Base-by-base conservation (phyloP, 2,888 invertebrate species). In the Clivina fossor region DNA sequence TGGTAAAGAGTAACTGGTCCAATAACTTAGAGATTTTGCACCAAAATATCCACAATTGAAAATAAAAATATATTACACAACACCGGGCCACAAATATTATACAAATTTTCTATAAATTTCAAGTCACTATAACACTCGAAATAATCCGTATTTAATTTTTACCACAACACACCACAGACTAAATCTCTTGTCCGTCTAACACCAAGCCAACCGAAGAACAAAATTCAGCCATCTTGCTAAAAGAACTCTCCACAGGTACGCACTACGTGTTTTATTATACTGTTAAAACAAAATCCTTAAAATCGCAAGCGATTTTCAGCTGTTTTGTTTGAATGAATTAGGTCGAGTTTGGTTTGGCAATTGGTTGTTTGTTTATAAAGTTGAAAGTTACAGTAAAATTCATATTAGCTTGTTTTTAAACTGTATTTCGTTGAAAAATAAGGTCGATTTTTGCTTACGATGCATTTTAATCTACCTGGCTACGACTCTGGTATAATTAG, bases 221-320 rank as follows among this genome's bases (percentile, higher is more conserved):
- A 38, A 18, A 11, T 11, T 19, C 40, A 19, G 40, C 40, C 40
- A 40, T 40, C 40, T 40, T 40, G 40, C 40, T 18, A 33, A 33
- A 33, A 16, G 16, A n/a, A n/a, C n/a, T n/a, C n/a, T n/a, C n/a
- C n/a, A 19, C 40, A 40, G 9, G 13, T n/a, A 20, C 19, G 22
- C 22, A 40, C 19, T 40, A 19, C 37, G 3, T 9, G 2, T 3
- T 18, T 19, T 20, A 40, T 19, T 20, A 22, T 40, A 40, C 40
- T 40, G 40, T 40, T 20, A 40, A 40, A 40, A 19, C 22, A 11
- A 40, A 15, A 37, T n/a, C 11, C 13, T 4, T 11, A 2, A n/a
- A 13, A 37, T 19, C n/a, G 11, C 40, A 40, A 40, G 11, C 40
- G 9, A 40, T 20, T 19, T 19, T 40, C 9, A 16, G 2, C 40